Conservation (phyloP, 2,113 vertebrate species). For the Misgurnus anguillicaudatus region DNA sequence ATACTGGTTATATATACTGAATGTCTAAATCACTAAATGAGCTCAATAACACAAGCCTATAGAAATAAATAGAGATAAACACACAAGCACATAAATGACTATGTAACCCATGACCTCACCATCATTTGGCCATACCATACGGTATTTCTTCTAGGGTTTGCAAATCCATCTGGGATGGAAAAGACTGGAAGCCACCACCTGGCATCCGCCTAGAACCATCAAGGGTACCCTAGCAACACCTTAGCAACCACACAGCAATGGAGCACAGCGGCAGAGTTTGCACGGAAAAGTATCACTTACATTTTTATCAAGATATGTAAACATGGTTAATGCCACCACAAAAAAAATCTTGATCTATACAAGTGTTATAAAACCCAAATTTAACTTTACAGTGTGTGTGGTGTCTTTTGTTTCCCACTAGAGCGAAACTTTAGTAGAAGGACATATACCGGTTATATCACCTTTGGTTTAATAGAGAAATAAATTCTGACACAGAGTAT, state of each 20-base stretch:
- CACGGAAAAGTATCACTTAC: too few species aligned
- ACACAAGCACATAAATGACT: conserved; percentile 8
- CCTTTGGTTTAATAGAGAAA: too few species aligned
- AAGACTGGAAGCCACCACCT: neutral
- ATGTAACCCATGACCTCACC: neutral
- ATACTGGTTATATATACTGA: conserved; percentile 1
- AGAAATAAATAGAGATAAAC: neutral
- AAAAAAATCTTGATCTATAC: too few species aligned
- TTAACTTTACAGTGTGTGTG: neutral
- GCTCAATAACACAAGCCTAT: neutral
- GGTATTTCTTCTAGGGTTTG: too few species aligned
- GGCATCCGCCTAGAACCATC: too few species aligned
- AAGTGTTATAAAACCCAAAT: neutral
- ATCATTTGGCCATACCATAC: neutral
- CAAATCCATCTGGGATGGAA: accelerated
- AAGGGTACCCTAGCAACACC: neutral
- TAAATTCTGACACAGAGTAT: neutral
- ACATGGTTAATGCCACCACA: too few species aligned
- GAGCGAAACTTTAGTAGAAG: neutral
- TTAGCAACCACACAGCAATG: too few species aligned
- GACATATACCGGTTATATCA: too few species aligned
- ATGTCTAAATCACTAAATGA: neutral
- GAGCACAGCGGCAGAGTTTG: too few species aligned
- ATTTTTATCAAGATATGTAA: too few species aligned
- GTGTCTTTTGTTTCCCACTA: neutral